phyloP scores from a whole-genome alignment of 2,888 invertebrate genomes.

The Lasioglossum zephyrum region DNA sequence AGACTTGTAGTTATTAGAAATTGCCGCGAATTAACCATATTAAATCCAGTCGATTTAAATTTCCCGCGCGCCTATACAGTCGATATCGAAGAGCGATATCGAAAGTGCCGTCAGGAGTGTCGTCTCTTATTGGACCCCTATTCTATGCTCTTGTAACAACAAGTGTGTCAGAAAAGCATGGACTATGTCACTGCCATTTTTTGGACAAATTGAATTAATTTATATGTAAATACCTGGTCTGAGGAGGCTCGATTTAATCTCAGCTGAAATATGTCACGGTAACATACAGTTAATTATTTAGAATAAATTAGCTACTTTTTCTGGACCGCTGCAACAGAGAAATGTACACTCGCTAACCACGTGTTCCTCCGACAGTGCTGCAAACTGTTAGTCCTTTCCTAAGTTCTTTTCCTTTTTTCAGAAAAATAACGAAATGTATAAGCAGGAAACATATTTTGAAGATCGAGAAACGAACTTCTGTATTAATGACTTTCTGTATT shows the following conservation, averaged over 20 bases:
- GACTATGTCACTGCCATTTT: background rate
- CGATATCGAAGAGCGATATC: too few species aligned
- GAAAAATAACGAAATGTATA: too few species aligned
- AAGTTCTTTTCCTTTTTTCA: background rate
- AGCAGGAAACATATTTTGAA: too few species aligned
- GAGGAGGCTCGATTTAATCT: background rate
- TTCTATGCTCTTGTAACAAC: background rate
- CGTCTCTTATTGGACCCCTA: too few species aligned
- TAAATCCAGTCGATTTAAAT: too few species aligned
- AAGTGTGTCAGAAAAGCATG: background rate
- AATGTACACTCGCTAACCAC: background rate
- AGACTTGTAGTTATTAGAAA: too few species aligned
- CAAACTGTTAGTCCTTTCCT: slow-evolving; percentile 2
- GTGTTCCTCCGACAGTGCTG: slow-evolving; percentile 27
- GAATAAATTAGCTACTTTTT: background rate
- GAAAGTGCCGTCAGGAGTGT: too few species aligned
- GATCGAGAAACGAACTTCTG: too few species aligned
- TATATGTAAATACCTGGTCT: too few species aligned
- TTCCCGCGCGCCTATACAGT: too few species aligned
- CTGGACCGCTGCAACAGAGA: background rate
- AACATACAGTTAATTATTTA: background rate
- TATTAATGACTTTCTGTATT: too few species aligned
- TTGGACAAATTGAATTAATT: slow-evolving; percentile 8
- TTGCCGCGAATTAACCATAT: too few species aligned
- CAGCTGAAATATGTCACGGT: background rate